Conservation (phyloP, 53 echinoderm and acorn worm genomes). For the Paelopatides confundens region DNA sequence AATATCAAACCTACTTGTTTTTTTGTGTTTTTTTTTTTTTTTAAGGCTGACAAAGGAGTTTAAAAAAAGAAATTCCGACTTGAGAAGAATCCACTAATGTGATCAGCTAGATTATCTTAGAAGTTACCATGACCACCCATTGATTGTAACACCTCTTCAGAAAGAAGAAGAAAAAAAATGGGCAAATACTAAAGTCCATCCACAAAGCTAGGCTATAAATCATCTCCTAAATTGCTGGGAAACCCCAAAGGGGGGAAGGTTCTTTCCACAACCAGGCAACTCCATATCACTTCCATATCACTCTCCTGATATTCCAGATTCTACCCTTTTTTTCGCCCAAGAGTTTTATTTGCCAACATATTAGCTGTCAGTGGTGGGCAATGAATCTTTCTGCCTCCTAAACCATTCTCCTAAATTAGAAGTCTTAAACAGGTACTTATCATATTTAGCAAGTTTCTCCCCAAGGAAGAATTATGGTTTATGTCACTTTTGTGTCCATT, state of each 20-base stretch:
- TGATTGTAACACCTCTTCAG: no score
- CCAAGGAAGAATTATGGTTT: background rate
- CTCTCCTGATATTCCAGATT: background rate
- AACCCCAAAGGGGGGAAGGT: background rate
- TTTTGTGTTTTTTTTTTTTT: no score
- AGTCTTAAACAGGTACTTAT: constrained; percentile 37
- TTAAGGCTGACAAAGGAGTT: no score
- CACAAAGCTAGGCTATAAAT: background rate
- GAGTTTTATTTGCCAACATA: constrained; percentile 37
- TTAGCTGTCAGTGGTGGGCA: constrained; percentile 10
- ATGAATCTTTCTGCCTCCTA: constrained; percentile 2
- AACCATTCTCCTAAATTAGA: constrained; percentile 16
- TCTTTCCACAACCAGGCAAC: background rate
- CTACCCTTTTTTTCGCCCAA: background rate
- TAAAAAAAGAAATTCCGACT: no score
- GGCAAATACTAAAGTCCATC: no score
- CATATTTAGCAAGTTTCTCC: background rate
- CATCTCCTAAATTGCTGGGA: background rate
- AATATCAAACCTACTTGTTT: no score
- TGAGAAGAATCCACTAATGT: no score
- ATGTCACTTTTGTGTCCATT: background rate
- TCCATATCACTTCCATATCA: background rate
- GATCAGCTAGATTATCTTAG: no score
- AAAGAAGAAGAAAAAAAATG: no score
- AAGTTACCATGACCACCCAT: no score